A percentile compares a stretch with the other conserved stretches of the same genome.
These are phyloP conservation scores for Tetramorium alpestre DNA, from an alignment of 1,140 invertebrate species.

Conservation along the genomic window DNA sequence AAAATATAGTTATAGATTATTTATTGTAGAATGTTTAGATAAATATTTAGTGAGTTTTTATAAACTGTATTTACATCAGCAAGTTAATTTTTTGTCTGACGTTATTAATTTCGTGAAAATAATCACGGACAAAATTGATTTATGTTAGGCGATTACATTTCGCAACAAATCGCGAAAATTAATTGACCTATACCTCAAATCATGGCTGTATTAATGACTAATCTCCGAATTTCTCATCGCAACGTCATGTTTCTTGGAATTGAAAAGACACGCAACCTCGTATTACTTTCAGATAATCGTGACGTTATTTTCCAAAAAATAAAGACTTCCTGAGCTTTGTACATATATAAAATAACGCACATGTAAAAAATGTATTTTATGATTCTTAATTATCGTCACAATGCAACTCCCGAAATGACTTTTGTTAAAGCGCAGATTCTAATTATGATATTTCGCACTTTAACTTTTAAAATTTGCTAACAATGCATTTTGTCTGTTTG, in stretches of 20 bases:
- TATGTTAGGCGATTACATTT: conserved; percentile 22
- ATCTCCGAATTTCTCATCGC: background rate
- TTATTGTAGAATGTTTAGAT: background rate
- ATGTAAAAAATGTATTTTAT: background rate
- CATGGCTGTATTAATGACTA: background rate
- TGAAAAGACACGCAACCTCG: background rate
- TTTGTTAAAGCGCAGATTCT: conserved; percentile 1
- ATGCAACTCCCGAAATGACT: background rate
- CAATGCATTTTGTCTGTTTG: conserved; percentile 11
- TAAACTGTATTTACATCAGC: background rate
- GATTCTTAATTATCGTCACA: conserved; percentile 15
- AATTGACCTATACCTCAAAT: background rate
- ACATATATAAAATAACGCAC: background rate
- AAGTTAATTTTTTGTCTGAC: background rate
- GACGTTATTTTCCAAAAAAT: conserved; percentile 24
- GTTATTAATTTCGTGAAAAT: background rate
- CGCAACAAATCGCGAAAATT: background rate
- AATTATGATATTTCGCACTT: conserved; percentile 46
- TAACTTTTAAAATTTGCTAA: conserved; percentile 20
- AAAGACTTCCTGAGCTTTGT: background rate
- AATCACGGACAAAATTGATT: background rate
- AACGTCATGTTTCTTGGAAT: conserved; percentile 57
- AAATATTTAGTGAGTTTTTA: conserved; percentile 26
- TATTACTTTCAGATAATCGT: background rate
- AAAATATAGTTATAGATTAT: background rate